Base-by-base conservation (phyloP, 1,140 invertebrate genomes). In the Protaetia brevitarsis region DNA sequence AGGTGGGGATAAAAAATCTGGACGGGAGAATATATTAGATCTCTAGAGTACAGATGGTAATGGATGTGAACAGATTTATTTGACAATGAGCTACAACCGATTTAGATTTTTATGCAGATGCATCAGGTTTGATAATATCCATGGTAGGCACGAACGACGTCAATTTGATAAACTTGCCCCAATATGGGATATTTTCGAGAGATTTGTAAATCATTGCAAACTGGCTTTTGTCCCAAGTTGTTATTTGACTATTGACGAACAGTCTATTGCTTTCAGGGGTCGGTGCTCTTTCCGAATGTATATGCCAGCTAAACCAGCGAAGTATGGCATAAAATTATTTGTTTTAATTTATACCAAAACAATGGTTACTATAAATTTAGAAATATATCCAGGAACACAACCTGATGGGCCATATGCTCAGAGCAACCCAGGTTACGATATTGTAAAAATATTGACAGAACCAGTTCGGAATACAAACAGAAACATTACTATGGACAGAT, bases 81-180 rank as follows among this genome's bases (percentile, higher is more conserved):
- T 62, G 6, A 31, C 26, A 62, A 62, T 62, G 60, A 11, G 5
- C 16, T 31, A 31, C 36, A 31, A 62, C n/a, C 60, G 60, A 10
- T 62, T 62, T 31, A 28, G 11, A 10, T 62, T 62, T 31, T 62
- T 30, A 31, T 31, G 30, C 10, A 5, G 60, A 31, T 62, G 60
- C 21, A 11, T 62, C 4, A 7, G 29, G 60, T 62, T 62, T 34
- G 60, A 63, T 63, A 30, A 36, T 41, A 30, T 23, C n/a, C n/a
- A 13, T 37, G 31, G 41, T 28, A 21, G 61, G 27, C n/a, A 41
- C 3, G 31, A 63, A 37, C 36, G 28, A 63, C 30, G 27, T 26
- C 36, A 63, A 41, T 27, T 21, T 63, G 60, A 62, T 34, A 62
- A 62, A 31, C 36, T 36, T 74, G 76, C 41, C 51, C 73, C 30